phyloP scores from a whole-genome alignment of 1,140 invertebrate genomes.

The Pemphigus obesinymphae region DNA sequence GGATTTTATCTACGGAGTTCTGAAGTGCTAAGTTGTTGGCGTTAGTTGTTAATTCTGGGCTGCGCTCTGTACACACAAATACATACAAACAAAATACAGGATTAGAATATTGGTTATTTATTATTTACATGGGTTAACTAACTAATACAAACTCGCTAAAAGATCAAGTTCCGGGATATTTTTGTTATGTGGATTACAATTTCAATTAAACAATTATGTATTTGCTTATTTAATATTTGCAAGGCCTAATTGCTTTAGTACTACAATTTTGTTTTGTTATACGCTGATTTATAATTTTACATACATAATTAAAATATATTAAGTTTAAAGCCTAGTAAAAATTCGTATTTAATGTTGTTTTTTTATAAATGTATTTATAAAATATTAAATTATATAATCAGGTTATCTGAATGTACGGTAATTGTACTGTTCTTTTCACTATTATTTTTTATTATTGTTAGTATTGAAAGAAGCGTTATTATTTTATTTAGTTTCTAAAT shows the following conservation, averaged over 20 bases:
- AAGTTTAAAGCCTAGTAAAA: background rate
- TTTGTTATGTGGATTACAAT: background rate
- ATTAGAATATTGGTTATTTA: constrained; percentile 31
- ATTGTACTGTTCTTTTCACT: background rate
- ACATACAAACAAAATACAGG: constrained; percentile 33
- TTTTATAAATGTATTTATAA: background rate
- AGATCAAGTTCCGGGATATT: background rate
- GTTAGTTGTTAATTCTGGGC: constrained; percentile 41
- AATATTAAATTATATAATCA: background rate
- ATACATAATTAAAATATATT: background rate
- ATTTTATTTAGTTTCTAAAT: background rate
- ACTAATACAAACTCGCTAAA: constrained; percentile 28
- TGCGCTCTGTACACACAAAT: constrained; percentile 34
- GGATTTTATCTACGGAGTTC: constrained; percentile 36
- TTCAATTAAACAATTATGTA: background rate
- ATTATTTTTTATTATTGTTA: constrained; percentile 12
- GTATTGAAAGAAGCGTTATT: constrained; percentile 23
- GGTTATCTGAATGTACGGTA: too few species aligned
- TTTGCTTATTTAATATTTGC: background rate
- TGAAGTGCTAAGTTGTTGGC: constrained; percentile 21
- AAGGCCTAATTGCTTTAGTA: background rate
- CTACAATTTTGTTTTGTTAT: constrained; percentile 10
- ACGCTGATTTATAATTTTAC: background rate
- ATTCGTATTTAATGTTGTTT: background rate
- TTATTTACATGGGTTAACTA: constrained; percentile 19